Evolutionary conservation across 92 coral and sea anemone genomes (phyloP), one percentile per base, ranked within the genome.

Genomic region (Umimayanthus chanpuru): DNA sequence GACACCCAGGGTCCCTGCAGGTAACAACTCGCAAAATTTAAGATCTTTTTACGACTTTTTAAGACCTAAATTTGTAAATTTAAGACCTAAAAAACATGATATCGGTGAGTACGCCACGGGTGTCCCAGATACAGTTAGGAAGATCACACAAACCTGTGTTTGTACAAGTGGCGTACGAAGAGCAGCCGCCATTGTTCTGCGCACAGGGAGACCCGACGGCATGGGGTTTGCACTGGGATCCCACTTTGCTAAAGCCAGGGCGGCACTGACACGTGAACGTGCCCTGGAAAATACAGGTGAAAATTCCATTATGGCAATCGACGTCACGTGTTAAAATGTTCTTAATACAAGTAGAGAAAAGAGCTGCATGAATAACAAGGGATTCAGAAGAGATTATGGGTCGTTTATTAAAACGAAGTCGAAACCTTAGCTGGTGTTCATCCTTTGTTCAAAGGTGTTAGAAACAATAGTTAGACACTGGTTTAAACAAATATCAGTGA

Each of bases 111-210:
- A 53, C 58, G 58, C 40, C 32, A n/a, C 56, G 20, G 32, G 11
- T 11, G 11, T n/a, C 3, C 23, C 56, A 47, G 23, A 43, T 25
- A 56, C 21, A 32, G 58, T 0, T 9, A 38, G 16, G 4, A 43
- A 70, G 66, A 11, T 26, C 36, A 50, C 77, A 79, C 81, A 78
- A 87, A 96, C 98, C 97, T 61, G 72, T 76, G 36, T 87, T 92
- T n/a, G 56, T 29, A 78, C 98, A 96, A 74, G 49, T 39, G 12
- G 98, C 98, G 74, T 89, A 83, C 20, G 39, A 47, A 36, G 96
- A 90, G 73, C 98, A 96, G 56, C 94, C 94, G 30, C 98, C 98
- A 55, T 94, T 93, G 67, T 93, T 91, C 73, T 36, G 86, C 2
- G 94, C 83, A 85, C 98, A 96, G 58, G 90, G 95, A 55, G 97